Percentiles rank a stretch among this genome's conserved stretches.
Evolutionary conservation across 2,113 vertebrate genomes (phyloP).

Genomic region (Piprites chloris): DNA sequence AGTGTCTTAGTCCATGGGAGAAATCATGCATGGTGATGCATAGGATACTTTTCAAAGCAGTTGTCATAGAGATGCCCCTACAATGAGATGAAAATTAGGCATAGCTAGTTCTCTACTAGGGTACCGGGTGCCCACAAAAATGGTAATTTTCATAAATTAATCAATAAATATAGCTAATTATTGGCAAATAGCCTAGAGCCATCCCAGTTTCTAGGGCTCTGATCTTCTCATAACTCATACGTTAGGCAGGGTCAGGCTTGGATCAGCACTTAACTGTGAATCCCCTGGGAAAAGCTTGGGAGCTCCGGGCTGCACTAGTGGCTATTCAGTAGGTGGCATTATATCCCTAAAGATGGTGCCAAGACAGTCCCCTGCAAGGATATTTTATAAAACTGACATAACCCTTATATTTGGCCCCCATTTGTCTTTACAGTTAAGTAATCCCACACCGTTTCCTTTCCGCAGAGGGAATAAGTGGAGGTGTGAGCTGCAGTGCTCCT

Average conservation of each 20-base stretch:
- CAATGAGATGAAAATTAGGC: not conserved
- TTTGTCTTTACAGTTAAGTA: not conserved
- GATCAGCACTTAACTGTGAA: not conserved
- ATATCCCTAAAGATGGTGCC: slow-evolving; percentile 4
- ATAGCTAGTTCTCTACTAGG: not conserved
- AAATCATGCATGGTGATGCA: not conserved
- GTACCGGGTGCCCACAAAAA: not conserved
- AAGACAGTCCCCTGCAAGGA: fast-evolving
- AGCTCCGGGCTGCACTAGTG: not conserved
- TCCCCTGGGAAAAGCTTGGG: not conserved
- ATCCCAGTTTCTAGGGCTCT: not conserved
- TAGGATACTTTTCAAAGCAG: not conserved
- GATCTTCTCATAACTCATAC: not conserved
- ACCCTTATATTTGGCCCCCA: not conserved
- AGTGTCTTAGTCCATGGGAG: not conserved
- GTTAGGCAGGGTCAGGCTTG: not conserved
- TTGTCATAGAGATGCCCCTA: not conserved
- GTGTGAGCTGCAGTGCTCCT: fast-evolving
- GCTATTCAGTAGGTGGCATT: slow-evolving; percentile 57
- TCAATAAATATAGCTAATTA: not conserved
- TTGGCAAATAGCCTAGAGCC: not conserved
- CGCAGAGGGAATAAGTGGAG: not conserved
- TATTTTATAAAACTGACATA: not conserved
- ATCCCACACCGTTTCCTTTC: fast-evolving
- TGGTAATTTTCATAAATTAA: not conserved